Conservation (phyloP, 2,797 vertebrate genomes). For the Malurus leucopterus region DNA sequence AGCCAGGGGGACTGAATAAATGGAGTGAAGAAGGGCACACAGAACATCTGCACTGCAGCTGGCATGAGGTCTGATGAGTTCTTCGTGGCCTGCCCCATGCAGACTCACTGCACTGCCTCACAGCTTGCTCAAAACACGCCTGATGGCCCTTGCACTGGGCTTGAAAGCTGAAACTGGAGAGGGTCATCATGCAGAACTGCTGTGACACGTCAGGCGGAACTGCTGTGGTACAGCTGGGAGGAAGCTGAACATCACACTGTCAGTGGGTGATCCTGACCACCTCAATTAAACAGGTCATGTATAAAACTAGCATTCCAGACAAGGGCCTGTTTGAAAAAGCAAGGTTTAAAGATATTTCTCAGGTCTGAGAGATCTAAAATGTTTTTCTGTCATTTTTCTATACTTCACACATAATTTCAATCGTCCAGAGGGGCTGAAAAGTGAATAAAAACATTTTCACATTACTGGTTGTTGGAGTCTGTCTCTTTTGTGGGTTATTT, state of each 20-base stretch:
- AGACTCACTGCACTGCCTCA: neutral
- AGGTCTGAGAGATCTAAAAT: neutral
- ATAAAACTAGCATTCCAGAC: neutral
- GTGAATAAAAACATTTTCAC: neutral
- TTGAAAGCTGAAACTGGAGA: neutral
- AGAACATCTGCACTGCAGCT: neutral
- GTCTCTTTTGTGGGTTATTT: neutral
- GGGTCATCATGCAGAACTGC: rapidly evolving
- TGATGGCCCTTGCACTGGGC: neutral
- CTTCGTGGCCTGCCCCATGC: neutral
- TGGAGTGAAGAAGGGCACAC: neutral
- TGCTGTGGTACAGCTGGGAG: rapidly evolving
- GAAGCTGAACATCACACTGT: neutral
- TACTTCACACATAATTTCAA: neutral
- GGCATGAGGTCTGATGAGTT: neutral
- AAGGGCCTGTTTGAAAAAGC: neutral
- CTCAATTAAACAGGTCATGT: neutral
- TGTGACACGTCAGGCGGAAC: neutral
- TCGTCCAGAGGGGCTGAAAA: neutral
- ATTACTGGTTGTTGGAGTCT: neutral
- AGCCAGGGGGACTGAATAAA: neutral
- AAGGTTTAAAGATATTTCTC: neutral
- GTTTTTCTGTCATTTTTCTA: neutral
- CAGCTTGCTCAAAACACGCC: neutral
- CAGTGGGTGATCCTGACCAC: neutral